These are phyloP conservation scores for Redunca redunca DNA, from an alignment of 2,113 vertebrate genomes.

Conservation along the genomic window DNA sequence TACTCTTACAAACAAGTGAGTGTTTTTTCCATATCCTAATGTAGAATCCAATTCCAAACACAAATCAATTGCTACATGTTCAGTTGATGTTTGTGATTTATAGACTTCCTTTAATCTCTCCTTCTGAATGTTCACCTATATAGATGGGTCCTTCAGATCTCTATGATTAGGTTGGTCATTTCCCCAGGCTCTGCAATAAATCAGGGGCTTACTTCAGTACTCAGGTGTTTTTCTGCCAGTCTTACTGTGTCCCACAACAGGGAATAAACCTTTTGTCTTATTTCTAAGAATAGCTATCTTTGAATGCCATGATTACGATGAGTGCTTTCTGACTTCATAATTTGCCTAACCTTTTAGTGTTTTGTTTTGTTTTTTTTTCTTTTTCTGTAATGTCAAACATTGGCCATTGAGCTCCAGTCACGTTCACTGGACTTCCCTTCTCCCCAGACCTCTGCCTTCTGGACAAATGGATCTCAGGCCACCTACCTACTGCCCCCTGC, in stretches of 20 bases:
- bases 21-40: neutral
- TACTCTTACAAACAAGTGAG: neutral
- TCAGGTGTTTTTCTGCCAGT: neutral
- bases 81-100: neutral
- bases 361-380: accelerated
- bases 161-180: neutral
- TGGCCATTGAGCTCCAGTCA: neutral
- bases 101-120: neutral
- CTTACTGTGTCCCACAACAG: neutral
- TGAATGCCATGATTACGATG: neutral
- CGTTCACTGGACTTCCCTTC: neutral
- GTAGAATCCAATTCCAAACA: neutral
- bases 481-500: too few species aligned
- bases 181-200: neutral
- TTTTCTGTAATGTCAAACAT: neutral
- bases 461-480: neutral
- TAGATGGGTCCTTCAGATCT: neutral
- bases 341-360: neutral
- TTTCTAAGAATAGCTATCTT: neutral
- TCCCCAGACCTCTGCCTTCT: neutral
- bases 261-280: neutral
- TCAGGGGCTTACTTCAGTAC: neutral
- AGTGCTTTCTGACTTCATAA: neutral
- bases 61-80: neutral
- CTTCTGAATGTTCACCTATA: neutral